A percentile compares a stretch with the other conserved stretches of the same genome.
phyloP scores from a whole-genome alignment of 1,140 invertebrate genomes.

The Diabrotica undecimpunctata region DNA sequence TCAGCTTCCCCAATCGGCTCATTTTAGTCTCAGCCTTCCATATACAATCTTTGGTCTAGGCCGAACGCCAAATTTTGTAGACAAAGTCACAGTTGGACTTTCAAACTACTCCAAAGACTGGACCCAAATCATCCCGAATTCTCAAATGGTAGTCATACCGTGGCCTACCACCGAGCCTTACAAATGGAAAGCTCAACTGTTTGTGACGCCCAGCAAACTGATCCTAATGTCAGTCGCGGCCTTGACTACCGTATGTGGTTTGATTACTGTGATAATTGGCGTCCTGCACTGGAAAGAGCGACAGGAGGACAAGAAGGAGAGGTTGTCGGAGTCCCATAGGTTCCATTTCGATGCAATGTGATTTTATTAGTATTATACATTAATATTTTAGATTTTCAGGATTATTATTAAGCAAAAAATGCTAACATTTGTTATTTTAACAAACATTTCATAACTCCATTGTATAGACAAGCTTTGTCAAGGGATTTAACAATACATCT shows the following conservation, averaged over 20 bases:
- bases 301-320: conserved; percentile 86
- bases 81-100: conserved; percentile 80
- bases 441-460: too few relatives aligned
- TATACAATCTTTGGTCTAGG: conserved; percentile 95
- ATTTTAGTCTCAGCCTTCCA: conserved; percentile 88
- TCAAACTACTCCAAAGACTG: conserved; percentile 68
- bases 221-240: conserved; percentile 90
- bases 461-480: too few relatives aligned
- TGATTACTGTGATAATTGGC: conserved; percentile 81
- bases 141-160: conserved; percentile 94
- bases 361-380: conserved; percentile 20
- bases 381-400: not conserved
- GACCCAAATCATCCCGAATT: conserved; percentile 93
- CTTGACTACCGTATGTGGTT: conserved; percentile 78
- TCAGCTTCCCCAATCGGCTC: conserved; percentile 89
- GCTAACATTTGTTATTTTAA: too few relatives aligned
- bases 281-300: conserved; percentile 92
- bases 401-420: too few relatives aligned
- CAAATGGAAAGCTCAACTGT: conserved; percentile 89
- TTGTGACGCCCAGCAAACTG: conserved; percentile 92
- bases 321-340: conserved; percentile 78
- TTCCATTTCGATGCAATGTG: conserved; percentile 82
- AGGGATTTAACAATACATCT: too few relatives aligned
- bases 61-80: conserved; percentile 95
- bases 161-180: conserved; percentile 72